Percentiles rank a stretch among this genome's conserved stretches.
phyloP scores from a whole-genome alignment of 1,140 invertebrate species.

The Drosophila rufa region DNA sequence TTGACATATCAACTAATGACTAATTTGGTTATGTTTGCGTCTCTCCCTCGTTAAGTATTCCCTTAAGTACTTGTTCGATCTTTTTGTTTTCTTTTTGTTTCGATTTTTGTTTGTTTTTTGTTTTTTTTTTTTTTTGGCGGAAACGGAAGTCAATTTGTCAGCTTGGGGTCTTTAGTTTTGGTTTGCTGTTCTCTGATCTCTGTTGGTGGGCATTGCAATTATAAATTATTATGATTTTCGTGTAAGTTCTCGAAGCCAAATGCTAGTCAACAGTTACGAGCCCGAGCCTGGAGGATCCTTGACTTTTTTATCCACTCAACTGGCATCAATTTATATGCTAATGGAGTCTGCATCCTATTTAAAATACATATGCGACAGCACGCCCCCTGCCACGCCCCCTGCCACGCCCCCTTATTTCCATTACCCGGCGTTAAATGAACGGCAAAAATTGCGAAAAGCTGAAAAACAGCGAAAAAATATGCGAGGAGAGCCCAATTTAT shows the following conservation, averaged over 20 bases:
- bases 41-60: constrained; percentile 38
- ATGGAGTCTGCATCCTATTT: constrained; percentile 72
- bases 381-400: constrained; percentile 46
- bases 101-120: no score
- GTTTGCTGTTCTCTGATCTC: constrained; percentile 1
- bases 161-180: constrained; percentile 51
- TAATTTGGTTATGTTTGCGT: constrained; percentile 82
- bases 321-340: constrained; percentile 78
- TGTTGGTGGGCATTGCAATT: constrained; percentile 39
- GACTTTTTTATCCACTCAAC: constrained; percentile 53
- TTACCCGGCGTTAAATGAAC: constrained; percentile 50
- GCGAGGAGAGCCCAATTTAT: constrained; percentile 63
- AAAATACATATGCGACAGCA: constrained; percentile 72
- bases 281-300: background rate
- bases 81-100: constrained; percentile 15
- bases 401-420: background rate
- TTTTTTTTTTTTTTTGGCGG: constrained; percentile 35
- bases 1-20: constrained; percentile 79
- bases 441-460: constrained; percentile 31
- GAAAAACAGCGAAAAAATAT: constrained; percentile 9
- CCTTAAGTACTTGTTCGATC: constrained; percentile 45
- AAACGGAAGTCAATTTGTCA: constrained; percentile 84
- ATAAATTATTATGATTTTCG: background rate
- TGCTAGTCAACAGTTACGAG: constrained; percentile 53
- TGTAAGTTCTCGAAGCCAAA: constrained; percentile 35